phyloP scores from a whole-genome alignment of 2,113 vertebrate species.

The Ammodramus savannarum region DNA sequence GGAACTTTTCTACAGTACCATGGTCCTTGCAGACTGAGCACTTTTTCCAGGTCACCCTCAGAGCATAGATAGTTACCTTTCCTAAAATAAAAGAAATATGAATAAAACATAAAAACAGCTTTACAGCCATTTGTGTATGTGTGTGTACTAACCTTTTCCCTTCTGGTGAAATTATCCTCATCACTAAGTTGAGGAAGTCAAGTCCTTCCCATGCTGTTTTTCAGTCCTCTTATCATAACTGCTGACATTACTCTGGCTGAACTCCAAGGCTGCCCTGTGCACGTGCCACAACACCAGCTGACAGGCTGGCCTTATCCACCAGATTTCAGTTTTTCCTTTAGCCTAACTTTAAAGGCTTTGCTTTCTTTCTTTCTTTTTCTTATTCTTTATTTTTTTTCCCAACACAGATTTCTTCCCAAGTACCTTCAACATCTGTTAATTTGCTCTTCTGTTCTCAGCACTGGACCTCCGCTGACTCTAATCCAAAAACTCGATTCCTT shows the following conservation, averaged over 20 bases:
- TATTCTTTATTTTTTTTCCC: fast-evolving
- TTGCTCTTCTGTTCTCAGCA: not conserved
- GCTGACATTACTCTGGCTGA: not conserved
- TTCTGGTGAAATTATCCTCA: not conserved
- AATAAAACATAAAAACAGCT: not conserved
- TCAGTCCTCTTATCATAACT: not conserved
- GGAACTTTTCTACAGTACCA: not conserved
- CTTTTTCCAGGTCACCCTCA: not conserved
- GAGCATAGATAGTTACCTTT: not conserved
- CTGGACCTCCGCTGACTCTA: not conserved
- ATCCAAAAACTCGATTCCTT: not conserved
- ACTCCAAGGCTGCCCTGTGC: not conserved
- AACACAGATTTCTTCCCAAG: not conserved
- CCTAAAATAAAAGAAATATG: not conserved
- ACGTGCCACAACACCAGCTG: not conserved
- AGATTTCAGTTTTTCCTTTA: not conserved
- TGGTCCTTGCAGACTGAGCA: not conserved
- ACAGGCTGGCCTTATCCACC: not conserved
- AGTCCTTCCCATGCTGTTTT: not conserved
- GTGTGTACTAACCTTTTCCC: not conserved
- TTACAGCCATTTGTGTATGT: not conserved
- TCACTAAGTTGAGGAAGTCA: not conserved
- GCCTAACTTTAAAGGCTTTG: not conserved
- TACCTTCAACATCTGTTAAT: not conserved
- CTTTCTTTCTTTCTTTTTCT: fast-evolving